Percentiles rank a stretch among this genome's conserved stretches.
These are phyloP conservation scores for Drosophila ustulata DNA, from an alignment of 2,888 invertebrate species.

Conservation along the genomic window DNA sequence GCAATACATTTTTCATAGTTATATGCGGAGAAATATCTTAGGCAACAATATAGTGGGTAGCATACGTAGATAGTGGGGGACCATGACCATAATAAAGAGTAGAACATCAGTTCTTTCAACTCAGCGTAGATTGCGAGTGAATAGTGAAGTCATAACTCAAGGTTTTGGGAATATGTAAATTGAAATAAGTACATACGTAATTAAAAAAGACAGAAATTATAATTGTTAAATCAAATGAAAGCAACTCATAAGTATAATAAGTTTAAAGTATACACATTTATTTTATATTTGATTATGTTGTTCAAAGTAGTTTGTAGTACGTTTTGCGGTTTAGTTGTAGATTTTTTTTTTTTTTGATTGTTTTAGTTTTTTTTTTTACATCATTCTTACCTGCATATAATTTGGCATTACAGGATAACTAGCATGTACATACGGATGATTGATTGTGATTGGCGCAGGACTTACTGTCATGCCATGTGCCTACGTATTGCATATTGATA, in stretches of 20 bases:
- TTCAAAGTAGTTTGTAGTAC: constrained; percentile 49
- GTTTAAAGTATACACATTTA: constrained; percentile 53
- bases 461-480: constrained; percentile 86
- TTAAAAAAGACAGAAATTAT: constrained; percentile 25
- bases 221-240: constrained; percentile 51
- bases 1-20: constrained; percentile 6
- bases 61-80: constrained; percentile 21
- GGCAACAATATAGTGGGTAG: constrained; percentile 9
- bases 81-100: constrained; percentile 41
- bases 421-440: constrained; percentile 86
- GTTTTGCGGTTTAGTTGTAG: constrained; percentile 32
- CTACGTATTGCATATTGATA: constrained; percentile 73
- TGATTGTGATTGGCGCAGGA: constrained; percentile 86
- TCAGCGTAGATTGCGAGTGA: constrained; percentile 30
- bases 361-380: constrained; percentile 36
- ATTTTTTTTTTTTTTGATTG: constrained; percentile 26
- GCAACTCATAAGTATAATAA: constrained; percentile 56
- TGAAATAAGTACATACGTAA: constrained; percentile 24
- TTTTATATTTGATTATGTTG: constrained; percentile 58
- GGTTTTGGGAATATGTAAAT: constrained; percentile 13
- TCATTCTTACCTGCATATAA: constrained; percentile 85
- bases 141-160: constrained; percentile 51
- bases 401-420: constrained; percentile 86
- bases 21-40: constrained; percentile 12
- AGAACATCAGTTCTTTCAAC: constrained; percentile 29